Evolutionary conservation across 37 sponge, comb jelly and placozoan species (phyloP).

Genomic region (Lycopodina hypogea): DNA sequence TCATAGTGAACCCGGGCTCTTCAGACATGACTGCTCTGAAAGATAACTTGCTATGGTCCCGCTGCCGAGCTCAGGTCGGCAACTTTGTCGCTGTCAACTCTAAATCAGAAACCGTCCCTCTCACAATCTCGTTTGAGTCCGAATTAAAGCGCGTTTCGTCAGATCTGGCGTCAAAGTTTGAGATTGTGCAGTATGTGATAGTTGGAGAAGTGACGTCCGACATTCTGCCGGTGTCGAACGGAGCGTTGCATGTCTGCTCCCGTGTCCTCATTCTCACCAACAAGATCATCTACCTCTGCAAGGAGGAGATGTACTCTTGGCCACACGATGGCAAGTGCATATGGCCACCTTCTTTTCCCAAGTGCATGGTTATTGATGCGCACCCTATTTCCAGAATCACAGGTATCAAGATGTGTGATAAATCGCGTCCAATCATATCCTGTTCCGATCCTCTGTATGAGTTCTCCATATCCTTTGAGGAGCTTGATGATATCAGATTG

Average conservation of each 20-base stretch:
- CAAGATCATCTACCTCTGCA: constrained; percentile 35
- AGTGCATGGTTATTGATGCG: constrained; percentile 21
- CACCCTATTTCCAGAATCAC: constrained; percentile 10
- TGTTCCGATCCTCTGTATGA: constrained; percentile 28
- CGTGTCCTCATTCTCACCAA: constrained; percentile 42
- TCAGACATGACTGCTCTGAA: constrained; percentile 20
- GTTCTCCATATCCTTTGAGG: constrained; percentile 36
- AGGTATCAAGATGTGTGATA: constrained; percentile 39
- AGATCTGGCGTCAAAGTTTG: constrained; percentile 17
- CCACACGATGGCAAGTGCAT: not conserved
- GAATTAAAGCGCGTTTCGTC: constrained; percentile 15
- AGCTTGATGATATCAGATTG: not conserved
- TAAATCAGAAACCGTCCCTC: not conserved
- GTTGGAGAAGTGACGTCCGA: constrained; percentile 34
- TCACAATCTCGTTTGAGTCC: constrained; percentile 13
- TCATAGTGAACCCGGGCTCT: constrained; percentile 9
- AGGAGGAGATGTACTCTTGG: constrained; percentile 17
- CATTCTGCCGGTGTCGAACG: constrained; percentile 25
- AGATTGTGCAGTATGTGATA: constrained; percentile 39
- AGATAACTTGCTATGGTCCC: constrained; percentile 6
- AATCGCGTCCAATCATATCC: constrained; percentile 1
- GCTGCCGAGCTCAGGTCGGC: constrained; percentile 4
- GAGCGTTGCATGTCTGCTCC: not conserved
- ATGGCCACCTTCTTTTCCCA: constrained; percentile 26
- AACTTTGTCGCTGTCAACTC: constrained; percentile 20